phyloP scores from a whole-genome alignment of 2,113 vertebrate species.

The Cephalopholis sonnerati region DNA sequence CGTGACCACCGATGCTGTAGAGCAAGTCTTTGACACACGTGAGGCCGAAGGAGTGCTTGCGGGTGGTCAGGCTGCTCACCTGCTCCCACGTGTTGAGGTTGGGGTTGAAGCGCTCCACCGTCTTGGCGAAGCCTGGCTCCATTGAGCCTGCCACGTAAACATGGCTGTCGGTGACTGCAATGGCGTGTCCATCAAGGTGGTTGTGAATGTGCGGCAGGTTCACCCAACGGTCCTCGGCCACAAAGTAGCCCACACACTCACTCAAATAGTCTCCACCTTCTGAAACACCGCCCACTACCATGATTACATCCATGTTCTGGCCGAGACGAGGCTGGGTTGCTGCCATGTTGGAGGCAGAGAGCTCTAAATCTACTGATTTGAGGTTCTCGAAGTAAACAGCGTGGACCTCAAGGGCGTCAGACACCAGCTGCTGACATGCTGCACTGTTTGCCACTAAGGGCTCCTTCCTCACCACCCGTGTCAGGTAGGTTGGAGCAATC shows the following conservation, averaged over 20 bases:
- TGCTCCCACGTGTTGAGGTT: conserved; percentile 95
- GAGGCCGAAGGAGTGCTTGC: conserved; percentile 96
- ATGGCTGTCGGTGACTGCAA: conserved; percentile 89
- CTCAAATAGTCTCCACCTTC: conserved; percentile 96
- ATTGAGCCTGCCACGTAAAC: conserved; percentile 97
- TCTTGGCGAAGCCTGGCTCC: conserved; percentile 96
- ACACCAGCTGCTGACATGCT: conserved; percentile 88
- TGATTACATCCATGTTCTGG: conserved; percentile 98
- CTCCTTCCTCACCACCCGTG: conserved; percentile 90
- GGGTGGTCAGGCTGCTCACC: conserved; percentile 90
- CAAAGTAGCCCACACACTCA: conserved; percentile 96
- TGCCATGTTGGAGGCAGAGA: conserved; percentile 76
- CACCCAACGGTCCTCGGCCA: conserved; percentile 95
- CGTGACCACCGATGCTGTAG: conserved; percentile 95
- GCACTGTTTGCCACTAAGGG: conserved; percentile 87
- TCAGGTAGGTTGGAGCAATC: conserved; percentile 94
- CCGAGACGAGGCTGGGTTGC: conserved; percentile 90
- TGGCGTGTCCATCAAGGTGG: conserved; percentile 94
- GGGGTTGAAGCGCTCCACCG: conserved; percentile 92
- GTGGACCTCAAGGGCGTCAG: conserved; percentile 91
- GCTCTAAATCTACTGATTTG: conserved; percentile 86
- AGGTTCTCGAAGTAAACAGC: conserved; percentile 90
- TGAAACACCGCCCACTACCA: conserved; percentile 96
- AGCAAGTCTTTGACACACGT: conserved; percentile 90
- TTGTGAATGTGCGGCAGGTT: conserved; percentile 96